Conservation (phyloP, 1,140 invertebrate species). For the Zaprionus davidi region DNA sequence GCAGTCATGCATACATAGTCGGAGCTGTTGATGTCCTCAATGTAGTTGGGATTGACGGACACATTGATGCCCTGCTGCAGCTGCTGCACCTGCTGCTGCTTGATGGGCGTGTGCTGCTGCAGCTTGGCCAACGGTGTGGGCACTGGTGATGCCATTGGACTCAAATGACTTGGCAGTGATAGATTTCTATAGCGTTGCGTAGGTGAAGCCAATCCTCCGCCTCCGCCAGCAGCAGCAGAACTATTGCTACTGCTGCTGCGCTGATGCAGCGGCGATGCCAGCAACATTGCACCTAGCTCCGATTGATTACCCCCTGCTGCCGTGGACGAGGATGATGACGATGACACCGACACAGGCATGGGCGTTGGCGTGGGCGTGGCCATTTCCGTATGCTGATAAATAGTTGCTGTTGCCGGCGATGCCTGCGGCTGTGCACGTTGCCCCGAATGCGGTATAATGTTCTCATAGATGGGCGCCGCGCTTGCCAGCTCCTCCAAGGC, state of each 20-base stretch:
- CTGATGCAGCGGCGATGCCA: conserved; percentile 58
- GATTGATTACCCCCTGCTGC: conserved; percentile 4
- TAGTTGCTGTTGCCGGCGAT: conserved; percentile 78
- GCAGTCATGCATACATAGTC: conserved; percentile 90
- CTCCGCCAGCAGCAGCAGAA: conserved; percentile 32
- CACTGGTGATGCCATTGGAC: conserved; percentile 49
- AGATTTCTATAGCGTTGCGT: conserved; percentile 69
- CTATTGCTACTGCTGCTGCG: conserved; percentile 64
- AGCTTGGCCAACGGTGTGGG: conserved; percentile 52
- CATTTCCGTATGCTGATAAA: conserved; percentile 72
- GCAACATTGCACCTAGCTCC: conserved; percentile 56
- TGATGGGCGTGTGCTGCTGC: conserved; percentile 77
- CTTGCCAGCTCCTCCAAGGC: conserved; percentile 44
- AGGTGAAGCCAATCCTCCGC: conserved; percentile 55
- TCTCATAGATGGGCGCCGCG: conserved; percentile 88
- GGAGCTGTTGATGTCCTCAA: conserved; percentile 88
- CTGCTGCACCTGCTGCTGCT: conserved; percentile 52
- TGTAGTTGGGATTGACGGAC: conserved; percentile 81
- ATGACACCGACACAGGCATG: conserved; percentile 11
- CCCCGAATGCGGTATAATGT: conserved; percentile 87
- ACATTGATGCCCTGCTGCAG: conserved; percentile 67
- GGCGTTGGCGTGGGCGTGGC: conserved; percentile 41
- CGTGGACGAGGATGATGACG: background rate
- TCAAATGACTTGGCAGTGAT: conserved; percentile 61
- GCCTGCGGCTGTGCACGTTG: conserved; percentile 83